Evolutionary conservation across 1,140 invertebrate genomes (phyloP), one percentile per base, ranked within the genome.

Genomic region (Leptinotarsa texana): DNA sequence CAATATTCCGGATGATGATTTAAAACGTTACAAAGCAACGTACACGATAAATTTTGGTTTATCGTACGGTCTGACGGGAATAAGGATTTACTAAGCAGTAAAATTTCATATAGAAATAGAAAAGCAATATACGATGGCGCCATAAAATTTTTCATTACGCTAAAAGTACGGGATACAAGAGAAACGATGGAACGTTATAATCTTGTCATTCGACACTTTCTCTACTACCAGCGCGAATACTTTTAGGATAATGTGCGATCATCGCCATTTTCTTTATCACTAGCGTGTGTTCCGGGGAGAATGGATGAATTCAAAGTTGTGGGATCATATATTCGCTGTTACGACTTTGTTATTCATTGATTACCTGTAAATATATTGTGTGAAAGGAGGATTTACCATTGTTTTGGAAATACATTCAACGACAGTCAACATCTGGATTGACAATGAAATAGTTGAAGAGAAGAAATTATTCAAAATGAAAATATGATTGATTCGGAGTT

Each of bases 91-190:
- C 61, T 73, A 76, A 76, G 75, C 75, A 73, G 71, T 76, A 76
- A 76, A 76, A 67, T 65, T 67, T 33, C 75, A 76, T 76, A 69
- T 76, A 76, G 75, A 76, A 74, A 76, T 76, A 76, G 75, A 73
- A 74, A 76, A 70, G 72, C 75, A 69, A 76, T 76, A 76, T 76
- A 48, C 67, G 33, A 49, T 73, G 67, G 51, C 66, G 71, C 75
- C 61, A 63, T 76, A 76, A 76, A 76, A 76, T 73, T 76, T 76
- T 76, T 76, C 75, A 76, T 76, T 76, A 76, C 72, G 49, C 22
- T 76, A 71, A 74, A 74, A 74, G 75, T 76, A 74, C 62, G 47
- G 69, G 48, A 70, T 70, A 15, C 33, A 65, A 75, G 74, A 73
- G 66, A 75, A 78, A 75, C 70, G 70, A 69, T 62, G 69, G 49